Evolutionary conservation across 1,140 invertebrate genomes (phyloP).

Genomic region (Sinella curviseta): DNA sequence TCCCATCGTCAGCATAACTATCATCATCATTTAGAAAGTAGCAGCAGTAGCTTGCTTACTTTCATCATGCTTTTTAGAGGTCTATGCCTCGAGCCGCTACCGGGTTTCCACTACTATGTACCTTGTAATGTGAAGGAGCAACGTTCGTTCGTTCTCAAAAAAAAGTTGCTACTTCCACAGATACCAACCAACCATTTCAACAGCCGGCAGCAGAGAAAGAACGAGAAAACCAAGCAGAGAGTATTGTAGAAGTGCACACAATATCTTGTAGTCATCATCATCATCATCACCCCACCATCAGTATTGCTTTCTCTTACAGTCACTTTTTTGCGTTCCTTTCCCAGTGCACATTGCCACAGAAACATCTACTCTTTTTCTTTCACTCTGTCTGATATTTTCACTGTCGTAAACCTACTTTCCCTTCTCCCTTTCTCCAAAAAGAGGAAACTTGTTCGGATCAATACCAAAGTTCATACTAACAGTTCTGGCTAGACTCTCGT

Average conservation of each 20-base stretch:
- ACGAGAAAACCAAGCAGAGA: no score
- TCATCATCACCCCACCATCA: background rate
- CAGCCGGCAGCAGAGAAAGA: no score
- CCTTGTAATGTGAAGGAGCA: no score
- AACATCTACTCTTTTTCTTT: background rate
- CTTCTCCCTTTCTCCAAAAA: background rate
- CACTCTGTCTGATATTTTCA: conserved; percentile 3
- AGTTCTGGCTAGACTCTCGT: background rate
- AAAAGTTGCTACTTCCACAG: no score
- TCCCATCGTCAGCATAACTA: no score
- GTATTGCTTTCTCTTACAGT: background rate
- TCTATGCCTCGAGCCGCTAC: no score
- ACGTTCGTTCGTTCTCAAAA: no score
- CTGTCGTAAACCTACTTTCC: conserved; percentile 23
- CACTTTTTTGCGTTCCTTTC: background rate
- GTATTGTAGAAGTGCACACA: background rate
- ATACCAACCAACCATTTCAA: no score
- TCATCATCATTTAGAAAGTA: no score
- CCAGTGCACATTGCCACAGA: background rate
- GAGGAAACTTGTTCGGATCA: background rate
- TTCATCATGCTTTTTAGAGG: no score
- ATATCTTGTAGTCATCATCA: background rate
- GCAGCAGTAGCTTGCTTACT: no score
- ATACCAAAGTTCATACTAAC: conserved; percentile 16
- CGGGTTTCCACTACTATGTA: no score